Conservation (phyloP, 2,113 vertebrate genomes). For the Apodemus speciosus region DNA sequence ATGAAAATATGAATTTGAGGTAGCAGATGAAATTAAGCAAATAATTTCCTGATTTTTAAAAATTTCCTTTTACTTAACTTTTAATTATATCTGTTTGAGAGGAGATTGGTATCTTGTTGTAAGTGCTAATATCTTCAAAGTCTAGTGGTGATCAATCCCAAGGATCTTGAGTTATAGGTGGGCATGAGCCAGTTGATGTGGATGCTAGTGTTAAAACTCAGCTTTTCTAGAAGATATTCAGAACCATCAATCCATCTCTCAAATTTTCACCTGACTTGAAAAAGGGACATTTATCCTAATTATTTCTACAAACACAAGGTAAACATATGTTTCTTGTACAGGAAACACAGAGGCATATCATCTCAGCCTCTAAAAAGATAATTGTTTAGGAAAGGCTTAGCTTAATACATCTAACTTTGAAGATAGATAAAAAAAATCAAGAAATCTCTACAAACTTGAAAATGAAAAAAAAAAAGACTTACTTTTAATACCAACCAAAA, state of each 20-base stretch:
- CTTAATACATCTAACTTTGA: neutral
- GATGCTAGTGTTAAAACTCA: neutral
- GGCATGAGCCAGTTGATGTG: neutral
- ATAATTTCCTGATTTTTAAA: neutral
- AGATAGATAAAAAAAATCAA: neutral
- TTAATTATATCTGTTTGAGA: neutral
- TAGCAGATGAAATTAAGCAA: neutral
- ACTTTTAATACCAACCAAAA: neutral
- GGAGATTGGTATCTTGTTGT: neutral
- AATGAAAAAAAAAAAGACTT: neutral
- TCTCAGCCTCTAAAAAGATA: neutral
- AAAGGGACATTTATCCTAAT: neutral
- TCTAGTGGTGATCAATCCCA: neutral
- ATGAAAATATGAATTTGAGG: neutral
- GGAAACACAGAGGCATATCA: neutral
- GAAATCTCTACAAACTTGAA: neutral
- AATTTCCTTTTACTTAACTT: neutral
- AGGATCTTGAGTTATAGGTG: neutral
- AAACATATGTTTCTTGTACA: neutral
- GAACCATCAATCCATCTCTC: neutral
- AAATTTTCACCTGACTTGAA: neutral
- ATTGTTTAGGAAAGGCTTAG: neutral
- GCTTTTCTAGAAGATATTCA: neutral
- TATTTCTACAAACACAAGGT: neutral
- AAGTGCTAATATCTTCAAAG: neutral